Percentiles rank a stretch among this genome's conserved stretches.
phyloP scores from a whole-genome alignment of 2,113 vertebrate species.

The Spilogale gracilis region DNA sequence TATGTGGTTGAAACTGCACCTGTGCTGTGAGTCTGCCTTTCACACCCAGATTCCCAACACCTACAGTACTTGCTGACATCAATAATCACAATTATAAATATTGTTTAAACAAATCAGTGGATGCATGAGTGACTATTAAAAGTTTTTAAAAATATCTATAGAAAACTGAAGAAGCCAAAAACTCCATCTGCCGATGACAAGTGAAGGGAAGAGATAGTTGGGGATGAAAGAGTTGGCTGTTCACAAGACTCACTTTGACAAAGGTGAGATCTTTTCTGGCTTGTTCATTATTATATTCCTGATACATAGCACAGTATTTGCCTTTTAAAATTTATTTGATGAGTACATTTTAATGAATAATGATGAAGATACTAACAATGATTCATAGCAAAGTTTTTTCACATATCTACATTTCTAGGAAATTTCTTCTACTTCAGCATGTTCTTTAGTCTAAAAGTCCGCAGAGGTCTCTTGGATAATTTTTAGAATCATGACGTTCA shows the following conservation, averaged over 20 bases:
- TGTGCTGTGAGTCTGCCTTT: background rate
- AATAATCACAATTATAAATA: background rate
- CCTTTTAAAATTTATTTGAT: constrained; percentile 11
- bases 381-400: constrained; percentile 16
- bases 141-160: background rate
- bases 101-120: background rate
- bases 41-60: background rate
- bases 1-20: background rate
- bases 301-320: background rate
- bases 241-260: background rate
- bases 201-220: constrained; percentile 11
- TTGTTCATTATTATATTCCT: background rate
- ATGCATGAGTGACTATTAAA: background rate
- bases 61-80: background rate
- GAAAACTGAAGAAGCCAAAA: background rate
- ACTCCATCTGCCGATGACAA: background rate
- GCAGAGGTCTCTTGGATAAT: background rate
- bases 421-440: background rate
- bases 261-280: background rate
- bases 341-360: background rate
- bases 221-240: background rate
- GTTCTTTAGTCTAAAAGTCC: background rate
- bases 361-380: background rate
- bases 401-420: background rate
- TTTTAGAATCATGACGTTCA: background rate